Conservation (phyloP, 2,888 invertebrate species). For the Axea sp. region DNA sequence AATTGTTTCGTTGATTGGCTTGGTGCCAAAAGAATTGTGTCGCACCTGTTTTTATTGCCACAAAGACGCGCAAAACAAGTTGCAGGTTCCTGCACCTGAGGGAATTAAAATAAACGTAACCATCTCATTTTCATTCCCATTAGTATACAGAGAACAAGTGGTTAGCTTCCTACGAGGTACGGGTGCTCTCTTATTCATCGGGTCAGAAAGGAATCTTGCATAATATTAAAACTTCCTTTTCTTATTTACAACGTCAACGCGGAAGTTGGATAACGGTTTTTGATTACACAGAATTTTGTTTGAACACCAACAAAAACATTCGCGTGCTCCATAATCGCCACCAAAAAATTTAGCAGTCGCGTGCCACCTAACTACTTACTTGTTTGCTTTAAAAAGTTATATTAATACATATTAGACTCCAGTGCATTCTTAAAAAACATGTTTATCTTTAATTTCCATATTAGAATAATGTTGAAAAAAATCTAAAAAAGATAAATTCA, state of each 20-base stretch:
- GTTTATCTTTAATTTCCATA: no score
- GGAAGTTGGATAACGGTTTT: conserved; percentile 18
- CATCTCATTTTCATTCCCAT: conserved; percentile 78
- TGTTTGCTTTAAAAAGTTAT: no score
- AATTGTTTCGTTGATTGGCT: no score
- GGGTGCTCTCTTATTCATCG: conserved; percentile 50
- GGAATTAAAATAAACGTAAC: conserved; percentile 77
- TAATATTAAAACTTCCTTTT: conserved; percentile 71
- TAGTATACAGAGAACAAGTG: conserved; percentile 78
- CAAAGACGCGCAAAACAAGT: conserved; percentile 33
- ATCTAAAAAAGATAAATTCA: no score
- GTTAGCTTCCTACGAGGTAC: conserved; percentile 72
- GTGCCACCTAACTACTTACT: no score
- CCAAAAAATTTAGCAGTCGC: background rate
- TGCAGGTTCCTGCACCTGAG: conserved; percentile 58
- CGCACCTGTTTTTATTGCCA: conserved; percentile 33
- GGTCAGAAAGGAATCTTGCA: conserved; percentile 74
- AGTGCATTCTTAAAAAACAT: no score
- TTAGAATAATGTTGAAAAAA: no score
- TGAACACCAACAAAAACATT: background rate
- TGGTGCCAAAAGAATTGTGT: no score
- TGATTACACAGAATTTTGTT: background rate
- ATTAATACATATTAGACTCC: no score
- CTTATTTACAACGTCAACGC: conserved; percentile 14
- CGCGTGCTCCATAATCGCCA: background rate